phyloP scores from a whole-genome alignment of 64 coral and sea anemone genomes.

The Porites australiensis region DNA sequence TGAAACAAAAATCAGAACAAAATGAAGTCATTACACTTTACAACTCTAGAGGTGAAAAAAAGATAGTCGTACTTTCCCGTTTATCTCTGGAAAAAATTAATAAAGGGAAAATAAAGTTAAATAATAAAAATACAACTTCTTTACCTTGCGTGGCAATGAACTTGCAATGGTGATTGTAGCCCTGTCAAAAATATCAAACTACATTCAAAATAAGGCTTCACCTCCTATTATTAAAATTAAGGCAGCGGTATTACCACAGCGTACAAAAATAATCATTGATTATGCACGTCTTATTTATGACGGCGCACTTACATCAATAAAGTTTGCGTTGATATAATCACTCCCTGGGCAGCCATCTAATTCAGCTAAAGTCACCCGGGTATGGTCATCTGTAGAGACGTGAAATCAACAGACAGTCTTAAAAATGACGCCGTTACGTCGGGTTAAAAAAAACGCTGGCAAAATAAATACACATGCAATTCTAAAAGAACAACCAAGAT shows the following conservation, averaged over 20 bases:
- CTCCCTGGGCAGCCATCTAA: constrained; percentile 50
- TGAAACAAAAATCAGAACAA: background rate
- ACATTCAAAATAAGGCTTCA: background rate
- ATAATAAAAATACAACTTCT: background rate
- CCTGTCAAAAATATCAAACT: constrained; percentile 41
- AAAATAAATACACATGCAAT: background rate
- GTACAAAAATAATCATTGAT: too few species aligned
- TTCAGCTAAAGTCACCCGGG: constrained; percentile 68
- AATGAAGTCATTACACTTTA: background rate
- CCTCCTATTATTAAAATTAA: too few species aligned
- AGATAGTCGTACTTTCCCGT: too few species aligned
- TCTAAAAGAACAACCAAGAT: too few species aligned
- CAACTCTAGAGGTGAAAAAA: too few species aligned
- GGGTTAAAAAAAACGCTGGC: too few species aligned
- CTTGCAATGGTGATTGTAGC: constrained; percentile 71
- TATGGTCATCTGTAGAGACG: constrained; percentile 61
- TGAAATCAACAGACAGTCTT: background rate
- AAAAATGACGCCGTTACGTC: background rate
- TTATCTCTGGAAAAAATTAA: too few species aligned
- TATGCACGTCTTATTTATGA: background rate
- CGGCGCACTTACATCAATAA: constrained; percentile 71
- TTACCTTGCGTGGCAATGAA: constrained; percentile 91
- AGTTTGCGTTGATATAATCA: constrained; percentile 89
- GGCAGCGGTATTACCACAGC: background rate
- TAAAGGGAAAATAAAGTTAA: background rate